Conservation (phyloP, 2,113 vertebrate genomes). For the Castor canadensis region DNA sequence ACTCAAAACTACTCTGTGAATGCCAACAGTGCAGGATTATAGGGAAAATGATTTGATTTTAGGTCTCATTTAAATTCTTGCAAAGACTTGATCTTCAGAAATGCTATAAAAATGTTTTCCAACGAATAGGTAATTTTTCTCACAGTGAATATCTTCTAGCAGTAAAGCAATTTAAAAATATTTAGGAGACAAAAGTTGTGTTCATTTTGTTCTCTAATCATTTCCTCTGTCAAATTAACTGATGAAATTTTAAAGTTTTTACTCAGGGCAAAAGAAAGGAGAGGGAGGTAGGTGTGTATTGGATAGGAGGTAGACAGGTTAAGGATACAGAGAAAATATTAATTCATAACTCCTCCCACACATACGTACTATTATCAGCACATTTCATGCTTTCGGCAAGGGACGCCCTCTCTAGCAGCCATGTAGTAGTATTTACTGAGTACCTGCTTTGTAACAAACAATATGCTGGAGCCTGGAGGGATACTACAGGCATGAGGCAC, state of each 20-base stretch:
- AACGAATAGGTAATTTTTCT: conserved; percentile 48
- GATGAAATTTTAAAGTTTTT: background rate
- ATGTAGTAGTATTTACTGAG: background rate
- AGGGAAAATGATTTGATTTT: conserved; percentile 54
- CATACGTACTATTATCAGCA: background rate
- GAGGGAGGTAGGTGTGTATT: background rate
- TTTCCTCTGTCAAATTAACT: conserved; percentile 22
- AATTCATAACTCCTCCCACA: background rate
- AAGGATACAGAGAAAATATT: background rate
- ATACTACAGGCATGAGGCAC: background rate
- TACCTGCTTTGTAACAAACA: background rate
- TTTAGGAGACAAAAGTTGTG: conserved; percentile 18
- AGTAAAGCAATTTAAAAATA: conserved; percentile 39
- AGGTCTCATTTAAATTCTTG: conserved; percentile 58
- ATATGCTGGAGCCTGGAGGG: background rate
- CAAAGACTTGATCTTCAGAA: conserved; percentile 65
- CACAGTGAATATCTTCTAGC: conserved; percentile 8
- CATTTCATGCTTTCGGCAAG: background rate
- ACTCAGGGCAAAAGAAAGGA: background rate
- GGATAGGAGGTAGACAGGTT: background rate
- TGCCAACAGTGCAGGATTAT: conserved; percentile 42
- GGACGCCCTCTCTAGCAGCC: background rate
- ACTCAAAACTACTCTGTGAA: conserved; percentile 9
- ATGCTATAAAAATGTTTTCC: conserved; percentile 58
- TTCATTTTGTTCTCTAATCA: conserved; percentile 42